These are phyloP conservation scores for Ariopsis seemanni DNA, from an alignment of 2,113 vertebrate genomes.

Conservation along the genomic window DNA sequence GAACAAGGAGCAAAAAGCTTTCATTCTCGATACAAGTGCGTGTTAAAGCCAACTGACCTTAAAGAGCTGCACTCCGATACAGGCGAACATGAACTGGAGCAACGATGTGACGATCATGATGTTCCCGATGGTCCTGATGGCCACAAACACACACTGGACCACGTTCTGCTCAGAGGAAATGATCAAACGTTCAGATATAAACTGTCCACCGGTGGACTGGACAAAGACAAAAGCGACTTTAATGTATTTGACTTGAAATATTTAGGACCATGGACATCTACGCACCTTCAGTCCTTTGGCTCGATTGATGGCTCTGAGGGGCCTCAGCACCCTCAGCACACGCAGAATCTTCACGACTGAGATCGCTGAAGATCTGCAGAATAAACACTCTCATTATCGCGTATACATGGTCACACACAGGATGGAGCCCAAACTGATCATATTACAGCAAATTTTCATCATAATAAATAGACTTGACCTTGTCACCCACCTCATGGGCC, in stretches of 20 bases:
- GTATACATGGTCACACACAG: background rate
- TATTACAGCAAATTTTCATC: background rate
- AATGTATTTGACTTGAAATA: background rate
- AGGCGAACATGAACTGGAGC: conserved; percentile 99
- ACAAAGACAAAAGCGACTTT: background rate
- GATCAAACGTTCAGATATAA: background rate
- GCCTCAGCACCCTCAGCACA: conserved; percentile 91
- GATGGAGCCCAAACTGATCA: background rate
- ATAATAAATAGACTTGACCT: background rate
- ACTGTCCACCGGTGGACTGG: background rate
- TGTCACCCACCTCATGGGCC: background rate
- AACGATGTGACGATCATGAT: conserved; percentile 99
- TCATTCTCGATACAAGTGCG: background rate
- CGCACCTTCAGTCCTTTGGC: conserved; percentile 97
- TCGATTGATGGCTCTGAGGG: conserved; percentile 96
- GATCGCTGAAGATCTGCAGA: conserved; percentile 92
- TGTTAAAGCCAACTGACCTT: conserved; percentile 76
- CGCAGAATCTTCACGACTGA: conserved; percentile 98
- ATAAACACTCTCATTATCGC: background rate
- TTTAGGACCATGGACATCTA: background rate
- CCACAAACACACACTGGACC: conserved; percentile 98
- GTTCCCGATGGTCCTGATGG: conserved; percentile 97
- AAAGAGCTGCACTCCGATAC: conserved; percentile 96
- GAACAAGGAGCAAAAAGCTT: background rate
- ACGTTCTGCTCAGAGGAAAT: conserved; percentile 80